Percentiles rank a stretch among this genome's conserved stretches.
phyloP scores from a whole-genome alignment of 2,888 invertebrate species.

The Pseudanteris insignis region DNA sequence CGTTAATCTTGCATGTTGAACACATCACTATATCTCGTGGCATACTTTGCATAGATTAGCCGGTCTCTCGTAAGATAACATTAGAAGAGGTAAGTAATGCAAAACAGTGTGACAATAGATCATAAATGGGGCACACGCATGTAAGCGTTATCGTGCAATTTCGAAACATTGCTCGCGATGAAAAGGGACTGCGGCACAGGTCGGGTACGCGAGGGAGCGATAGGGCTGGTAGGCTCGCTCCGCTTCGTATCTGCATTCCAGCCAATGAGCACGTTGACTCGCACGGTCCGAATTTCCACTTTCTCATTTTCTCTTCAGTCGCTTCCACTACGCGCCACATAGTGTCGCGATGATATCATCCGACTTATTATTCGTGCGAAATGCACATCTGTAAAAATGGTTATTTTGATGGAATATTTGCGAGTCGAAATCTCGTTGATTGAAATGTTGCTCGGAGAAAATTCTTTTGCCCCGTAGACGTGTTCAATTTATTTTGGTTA shows the following conservation, averaged over 20 bases:
- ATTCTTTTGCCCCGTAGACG: too few species aligned
- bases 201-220: constrained; percentile 37
- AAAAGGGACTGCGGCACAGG: constrained; percentile 26
- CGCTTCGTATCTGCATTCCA: constrained; percentile 57
- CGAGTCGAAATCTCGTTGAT: too few species aligned
- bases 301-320: constrained; percentile 39
- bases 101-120: constrained; percentile 31
- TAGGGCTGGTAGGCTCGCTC: constrained; percentile 29
- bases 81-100: constrained; percentile 38
- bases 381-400: too few species aligned
- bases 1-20: constrained; percentile 36
- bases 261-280: constrained; percentile 55
- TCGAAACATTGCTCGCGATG: constrained; percentile 33
- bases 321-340: constrained; percentile 37
- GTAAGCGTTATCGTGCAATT: constrained; percentile 42
- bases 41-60: constrained; percentile 36
- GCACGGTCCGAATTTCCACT: constrained; percentile 39
- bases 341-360: neutral
- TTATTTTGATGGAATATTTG: too few species aligned
- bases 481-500: too few species aligned
- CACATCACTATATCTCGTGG: constrained; percentile 24
- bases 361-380: neutral
- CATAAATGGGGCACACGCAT: constrained; percentile 31
- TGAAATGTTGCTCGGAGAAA: too few species aligned
- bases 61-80: constrained; percentile 33